Evolutionary conservation across 2,113 vertebrate species (phyloP).

Genomic region (Podarcis muralis): DNA sequence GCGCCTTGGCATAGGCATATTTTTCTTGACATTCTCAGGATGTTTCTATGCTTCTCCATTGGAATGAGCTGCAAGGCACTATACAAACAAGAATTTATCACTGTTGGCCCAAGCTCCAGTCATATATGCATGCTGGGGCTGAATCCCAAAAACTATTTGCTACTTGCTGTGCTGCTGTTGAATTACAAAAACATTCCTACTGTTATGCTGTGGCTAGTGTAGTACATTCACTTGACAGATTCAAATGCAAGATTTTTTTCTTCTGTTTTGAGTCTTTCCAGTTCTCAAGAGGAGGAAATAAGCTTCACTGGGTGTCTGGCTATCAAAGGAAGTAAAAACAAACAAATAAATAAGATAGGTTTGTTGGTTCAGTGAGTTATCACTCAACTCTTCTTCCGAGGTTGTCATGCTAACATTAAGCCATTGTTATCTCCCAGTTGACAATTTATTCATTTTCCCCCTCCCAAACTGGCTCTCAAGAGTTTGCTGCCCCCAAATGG

Average conservation of each 20-base stretch:
- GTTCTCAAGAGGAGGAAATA: not conserved
- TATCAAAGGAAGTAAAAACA: not conserved
- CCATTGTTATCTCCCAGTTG: not conserved
- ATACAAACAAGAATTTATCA: not conserved
- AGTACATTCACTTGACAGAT: not conserved
- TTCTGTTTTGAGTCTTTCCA: not conserved
- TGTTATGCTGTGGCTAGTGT: not conserved
- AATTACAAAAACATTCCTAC: constrained; percentile 8
- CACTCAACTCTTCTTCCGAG: not conserved
- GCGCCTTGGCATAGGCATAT: not conserved
- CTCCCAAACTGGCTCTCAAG: not conserved
- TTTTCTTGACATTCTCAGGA: not conserved
- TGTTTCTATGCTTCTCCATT: not conserved
- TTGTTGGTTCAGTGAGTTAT: not conserved
- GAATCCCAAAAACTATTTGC: not conserved
- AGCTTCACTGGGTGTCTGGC: not conserved
- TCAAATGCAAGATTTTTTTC: not conserved
- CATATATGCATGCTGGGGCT: not conserved
- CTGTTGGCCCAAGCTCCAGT: not conserved
- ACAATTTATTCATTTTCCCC: not conserved
- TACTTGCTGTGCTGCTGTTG: not conserved
- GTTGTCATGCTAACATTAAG: not conserved
- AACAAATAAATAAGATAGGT: not conserved
- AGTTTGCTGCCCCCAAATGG: not conserved
- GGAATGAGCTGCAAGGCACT: not conserved